A percentile compares a stretch with the other conserved stretches of the same genome.
These are phyloP conservation scores for Aradophagus sp. DNA, from an alignment of 1,140 invertebrate species.

Conservation along the genomic window DNA sequence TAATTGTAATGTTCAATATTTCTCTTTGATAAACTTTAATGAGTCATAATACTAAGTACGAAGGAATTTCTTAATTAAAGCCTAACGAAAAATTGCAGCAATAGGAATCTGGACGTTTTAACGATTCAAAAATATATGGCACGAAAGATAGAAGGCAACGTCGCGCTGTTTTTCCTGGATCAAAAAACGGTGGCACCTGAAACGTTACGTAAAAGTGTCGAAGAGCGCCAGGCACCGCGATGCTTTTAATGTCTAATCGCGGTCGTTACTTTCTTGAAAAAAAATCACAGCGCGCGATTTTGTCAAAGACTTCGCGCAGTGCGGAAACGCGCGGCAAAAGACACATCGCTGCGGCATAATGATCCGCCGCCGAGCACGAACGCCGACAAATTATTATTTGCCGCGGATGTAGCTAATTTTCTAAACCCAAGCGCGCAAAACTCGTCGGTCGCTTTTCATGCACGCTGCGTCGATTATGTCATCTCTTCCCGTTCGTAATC, in stretches of 20 bases:
- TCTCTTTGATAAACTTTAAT: no score
- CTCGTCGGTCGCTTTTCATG: slow-evolving; percentile 62
- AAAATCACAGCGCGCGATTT: slow-evolving; percentile 63
- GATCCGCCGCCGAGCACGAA: slow-evolving; percentile 67
- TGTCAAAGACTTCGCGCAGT: slow-evolving; percentile 70
- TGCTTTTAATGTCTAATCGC: slow-evolving; percentile 17
- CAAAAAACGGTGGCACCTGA: slow-evolving; percentile 2
- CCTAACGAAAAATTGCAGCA: no score
- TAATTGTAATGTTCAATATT: no score
- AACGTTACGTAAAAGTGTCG: slow-evolving; percentile 15
- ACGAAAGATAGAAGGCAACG: no score
- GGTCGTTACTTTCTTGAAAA: slow-evolving; percentile 54
- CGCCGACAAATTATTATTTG: slow-evolving; percentile 72
- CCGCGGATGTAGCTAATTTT: slow-evolving; percentile 72
- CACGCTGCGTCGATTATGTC: slow-evolving; percentile 53
- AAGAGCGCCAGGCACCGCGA: slow-evolving; percentile 5
- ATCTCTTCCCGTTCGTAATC: slow-evolving; percentile 20
- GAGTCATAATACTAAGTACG: no score
- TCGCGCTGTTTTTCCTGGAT: no score
- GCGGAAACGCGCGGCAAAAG: slow-evolving; percentile 66
- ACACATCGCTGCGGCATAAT: slow-evolving; percentile 58
- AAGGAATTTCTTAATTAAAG: no score
- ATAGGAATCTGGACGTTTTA: background rate
- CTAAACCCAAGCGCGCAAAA: slow-evolving; percentile 65
- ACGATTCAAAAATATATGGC: background rate